Conservation (phyloP, 2,797 vertebrate genomes). For the Phaenicophaeus curvirostris region DNA sequence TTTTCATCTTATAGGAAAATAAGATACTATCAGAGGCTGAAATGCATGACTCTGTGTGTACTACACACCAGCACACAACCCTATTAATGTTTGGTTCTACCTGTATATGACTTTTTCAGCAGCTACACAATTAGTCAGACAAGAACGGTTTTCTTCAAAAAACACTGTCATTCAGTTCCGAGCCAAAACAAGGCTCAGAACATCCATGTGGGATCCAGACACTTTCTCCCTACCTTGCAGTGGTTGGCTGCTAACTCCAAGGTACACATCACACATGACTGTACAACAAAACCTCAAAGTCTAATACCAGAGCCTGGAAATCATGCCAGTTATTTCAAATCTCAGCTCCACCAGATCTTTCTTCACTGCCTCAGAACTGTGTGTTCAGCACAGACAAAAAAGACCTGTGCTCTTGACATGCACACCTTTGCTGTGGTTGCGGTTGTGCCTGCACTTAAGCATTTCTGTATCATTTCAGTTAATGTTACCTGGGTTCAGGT, state of each 20-base stretch:
- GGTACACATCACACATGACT: background rate
- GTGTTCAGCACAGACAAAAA: background rate
- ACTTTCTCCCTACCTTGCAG: accelerated
- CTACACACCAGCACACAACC: background rate
- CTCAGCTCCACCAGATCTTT: background rate
- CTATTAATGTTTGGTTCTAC: background rate
- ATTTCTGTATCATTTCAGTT: slow-evolving; percentile 6
- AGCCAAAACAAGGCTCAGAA: background rate
- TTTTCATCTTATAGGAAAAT: background rate
- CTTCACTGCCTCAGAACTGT: background rate
- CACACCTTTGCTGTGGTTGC: background rate
- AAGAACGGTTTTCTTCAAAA: background rate
- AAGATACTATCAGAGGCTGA: background rate
- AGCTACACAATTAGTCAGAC: background rate
- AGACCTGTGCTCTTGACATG: background rate
- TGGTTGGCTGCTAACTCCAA: background rate
- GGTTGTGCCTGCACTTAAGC: background rate
- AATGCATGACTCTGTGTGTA: background rate
- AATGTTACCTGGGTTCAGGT: background rate
- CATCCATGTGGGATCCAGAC: background rate
- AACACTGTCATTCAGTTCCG: background rate
- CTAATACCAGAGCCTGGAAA: background rate
- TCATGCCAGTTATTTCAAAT: background rate
- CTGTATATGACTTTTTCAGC: background rate
- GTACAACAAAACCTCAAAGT: background rate